These are phyloP conservation scores for Omphaloscelis lunosa DNA, from an alignment of 2,888 invertebrate species.

Conservation along the genomic window DNA sequence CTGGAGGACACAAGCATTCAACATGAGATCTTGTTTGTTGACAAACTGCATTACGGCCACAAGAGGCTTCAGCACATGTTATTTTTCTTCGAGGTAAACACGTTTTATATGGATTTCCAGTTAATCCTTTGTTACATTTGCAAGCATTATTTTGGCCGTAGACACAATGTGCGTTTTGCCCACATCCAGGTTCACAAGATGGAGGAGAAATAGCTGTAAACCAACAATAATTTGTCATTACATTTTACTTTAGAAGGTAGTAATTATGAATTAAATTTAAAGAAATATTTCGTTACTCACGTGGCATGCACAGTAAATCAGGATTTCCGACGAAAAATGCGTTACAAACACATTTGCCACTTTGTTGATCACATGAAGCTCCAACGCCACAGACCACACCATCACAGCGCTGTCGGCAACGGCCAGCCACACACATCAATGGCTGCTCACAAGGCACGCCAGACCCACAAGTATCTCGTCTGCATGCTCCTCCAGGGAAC, in stretches of 20 bases:
- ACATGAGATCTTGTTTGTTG: conserved; percentile 93
- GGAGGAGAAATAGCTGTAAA: conserved; percentile 94
- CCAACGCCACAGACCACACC: conserved; percentile 97
- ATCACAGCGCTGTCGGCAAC: conserved; percentile 97
- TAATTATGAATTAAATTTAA: conserved; percentile 10
- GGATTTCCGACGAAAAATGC: conserved; percentile 97
- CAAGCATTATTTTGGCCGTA: conserved; percentile 95
- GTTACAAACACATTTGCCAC: conserved; percentile 96
- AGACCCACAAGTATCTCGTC: conserved; percentile 95
- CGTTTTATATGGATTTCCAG: conserved; percentile 96
- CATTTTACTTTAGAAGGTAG: background rate
- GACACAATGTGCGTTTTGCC: conserved; percentile 96
- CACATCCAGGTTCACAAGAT: conserved; percentile 95
- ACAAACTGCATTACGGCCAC: conserved; percentile 95
- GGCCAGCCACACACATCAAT: conserved; percentile 95
- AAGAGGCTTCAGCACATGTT: conserved; percentile 93
- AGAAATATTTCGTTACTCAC: conserved; percentile 88
- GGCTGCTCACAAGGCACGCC: conserved; percentile 94
- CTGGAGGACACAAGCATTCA: conserved; percentile 95
- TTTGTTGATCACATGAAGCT: conserved; percentile 95
- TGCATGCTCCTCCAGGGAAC: conserved; percentile 96
- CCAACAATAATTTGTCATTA: conserved; percentile 57
- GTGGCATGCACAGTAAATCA: conserved; percentile 97
- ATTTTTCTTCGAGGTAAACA: conserved; percentile 94
- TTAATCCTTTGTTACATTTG: conserved; percentile 95